A percentile compares a stretch with the other conserved stretches of the same genome.
Evolutionary conservation across 2,888 invertebrate species (phyloP).

Genomic region (Ischnura elegans): DNA sequence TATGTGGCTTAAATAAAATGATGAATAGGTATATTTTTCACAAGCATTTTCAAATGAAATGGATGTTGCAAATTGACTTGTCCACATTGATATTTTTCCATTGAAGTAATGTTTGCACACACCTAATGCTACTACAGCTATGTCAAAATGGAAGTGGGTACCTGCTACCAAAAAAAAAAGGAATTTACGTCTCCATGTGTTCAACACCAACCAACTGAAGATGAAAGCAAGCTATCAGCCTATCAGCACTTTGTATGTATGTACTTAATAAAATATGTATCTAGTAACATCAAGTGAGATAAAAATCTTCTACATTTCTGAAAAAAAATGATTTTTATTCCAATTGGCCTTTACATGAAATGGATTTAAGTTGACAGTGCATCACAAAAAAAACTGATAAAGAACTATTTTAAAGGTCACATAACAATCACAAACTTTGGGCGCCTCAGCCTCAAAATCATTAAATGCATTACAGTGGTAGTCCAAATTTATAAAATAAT

Average conservation of each 20-base stretch:
- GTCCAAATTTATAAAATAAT: constrained; percentile 10
- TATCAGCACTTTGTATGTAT: constrained; percentile 23
- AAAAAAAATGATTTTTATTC: constrained; percentile 9
- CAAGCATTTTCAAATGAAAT: background rate
- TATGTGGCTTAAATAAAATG: background rate
- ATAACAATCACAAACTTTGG: constrained; percentile 41
- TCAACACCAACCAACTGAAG: background rate
- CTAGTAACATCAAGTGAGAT: constrained; percentile 43
- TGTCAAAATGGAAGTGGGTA: constrained; percentile 39
- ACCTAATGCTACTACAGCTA: background rate
- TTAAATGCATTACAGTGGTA: constrained; percentile 53
- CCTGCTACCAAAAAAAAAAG: constrained; percentile 32
- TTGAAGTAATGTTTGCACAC: background rate
- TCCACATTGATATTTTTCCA: constrained; percentile 8
- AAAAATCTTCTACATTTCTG: constrained; percentile 65
- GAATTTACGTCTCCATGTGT: constrained; percentile 11
- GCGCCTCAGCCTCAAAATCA: constrained; percentile 8
- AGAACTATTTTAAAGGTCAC: constrained; percentile 27
- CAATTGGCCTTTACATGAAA: constrained; percentile 43
- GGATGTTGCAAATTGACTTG: background rate
- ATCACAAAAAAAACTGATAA: background rate
- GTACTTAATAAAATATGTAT: constrained; percentile 52
- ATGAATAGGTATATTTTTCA: background rate
- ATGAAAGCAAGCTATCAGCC: constrained; percentile 28
- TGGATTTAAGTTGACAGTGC: background rate